A percentile compares a stretch with the other conserved stretches of the same genome.
These are phyloP conservation scores for Falco cherrug DNA, from an alignment of 2,797 vertebrate species.

Conservation along the genomic window DNA sequence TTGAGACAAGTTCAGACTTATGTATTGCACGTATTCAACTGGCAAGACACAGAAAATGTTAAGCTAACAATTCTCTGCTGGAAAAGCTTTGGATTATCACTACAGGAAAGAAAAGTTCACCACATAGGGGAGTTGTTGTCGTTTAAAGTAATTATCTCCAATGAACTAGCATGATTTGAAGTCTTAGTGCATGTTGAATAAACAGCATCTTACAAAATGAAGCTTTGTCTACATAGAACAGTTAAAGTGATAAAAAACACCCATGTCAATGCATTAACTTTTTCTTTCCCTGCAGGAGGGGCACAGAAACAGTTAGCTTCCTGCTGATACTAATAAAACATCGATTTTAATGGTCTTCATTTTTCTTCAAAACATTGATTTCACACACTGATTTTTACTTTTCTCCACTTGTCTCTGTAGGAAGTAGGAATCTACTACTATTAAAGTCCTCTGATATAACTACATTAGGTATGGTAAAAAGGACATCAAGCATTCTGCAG, in stretches of 20 bases:
- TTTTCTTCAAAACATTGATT: not conserved
- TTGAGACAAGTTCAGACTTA: not conserved
- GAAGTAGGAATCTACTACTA: not conserved
- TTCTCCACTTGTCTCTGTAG: not conserved
- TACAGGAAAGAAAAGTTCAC: not conserved
- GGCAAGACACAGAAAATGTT: not conserved
- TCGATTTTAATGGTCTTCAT: not conserved
- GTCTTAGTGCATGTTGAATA: not conserved
- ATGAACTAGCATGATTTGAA: not conserved
- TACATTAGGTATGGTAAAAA: not conserved
- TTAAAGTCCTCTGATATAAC: not conserved
- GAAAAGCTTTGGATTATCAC: not conserved
- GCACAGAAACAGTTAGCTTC: not conserved
- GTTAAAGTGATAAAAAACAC: accelerated
- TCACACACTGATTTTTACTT: not conserved
- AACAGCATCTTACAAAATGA: not conserved
- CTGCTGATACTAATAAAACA: not conserved
- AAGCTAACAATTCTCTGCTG: not conserved
- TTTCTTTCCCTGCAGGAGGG: not conserved
- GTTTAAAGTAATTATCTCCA: not conserved
- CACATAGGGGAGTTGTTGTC: not conserved
- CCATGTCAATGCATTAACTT: not conserved
- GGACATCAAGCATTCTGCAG: not conserved
- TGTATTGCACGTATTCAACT: accelerated
- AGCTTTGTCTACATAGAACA: not conserved